Percentiles rank a stretch among this genome's conserved stretches.
These are phyloP conservation scores for Hyposmocoma kahamanoa DNA, from an alignment of 1,140 invertebrate genomes.

Conservation along the genomic window DNA sequence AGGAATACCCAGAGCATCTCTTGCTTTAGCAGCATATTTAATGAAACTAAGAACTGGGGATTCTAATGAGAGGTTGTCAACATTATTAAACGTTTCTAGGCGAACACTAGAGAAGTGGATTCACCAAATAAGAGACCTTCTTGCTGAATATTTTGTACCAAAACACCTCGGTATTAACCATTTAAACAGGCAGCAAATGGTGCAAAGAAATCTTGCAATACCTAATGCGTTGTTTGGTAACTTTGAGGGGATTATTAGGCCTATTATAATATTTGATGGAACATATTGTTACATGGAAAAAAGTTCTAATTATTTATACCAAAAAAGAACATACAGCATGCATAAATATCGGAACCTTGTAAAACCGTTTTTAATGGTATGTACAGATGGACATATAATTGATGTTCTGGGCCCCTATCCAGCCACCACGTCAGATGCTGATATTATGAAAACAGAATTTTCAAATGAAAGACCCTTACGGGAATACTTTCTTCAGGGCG, in stretches of 20 bases:
- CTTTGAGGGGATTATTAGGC: constrained; percentile 11
- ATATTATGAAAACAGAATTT: not conserved
- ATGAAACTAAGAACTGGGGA: constrained; percentile 19
- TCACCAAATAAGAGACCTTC: constrained; percentile 10
- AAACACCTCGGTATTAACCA: constrained; percentile 17
- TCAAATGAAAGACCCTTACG: not conserved
- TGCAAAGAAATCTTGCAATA: constrained; percentile 2
- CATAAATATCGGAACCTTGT: not conserved
- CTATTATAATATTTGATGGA: constrained; percentile 14
- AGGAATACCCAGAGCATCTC: constrained; percentile 10
- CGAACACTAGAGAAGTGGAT: constrained; percentile 17
- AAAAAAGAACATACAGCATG: not conserved
- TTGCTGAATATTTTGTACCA: constrained; percentile 22
- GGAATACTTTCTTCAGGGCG: not conserved
- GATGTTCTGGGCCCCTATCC: constrained; percentile 1
- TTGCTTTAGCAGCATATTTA: constrained; percentile 10
- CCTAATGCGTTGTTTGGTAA: constrained; percentile 17
- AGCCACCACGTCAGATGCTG: not conserved
- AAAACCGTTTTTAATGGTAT: constrained; percentile 12
- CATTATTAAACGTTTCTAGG: constrained; percentile 16
- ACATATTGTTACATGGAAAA: constrained; percentile 17
- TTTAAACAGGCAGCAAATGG: constrained; percentile 7
- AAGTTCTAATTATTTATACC: constrained; percentile 13
- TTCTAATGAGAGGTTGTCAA: constrained; percentile 2
- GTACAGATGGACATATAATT: constrained; percentile 13